These are phyloP conservation scores for Pavo muticus DNA, from an alignment of 2,113 vertebrate genomes.

Conservation along the genomic window DNA sequence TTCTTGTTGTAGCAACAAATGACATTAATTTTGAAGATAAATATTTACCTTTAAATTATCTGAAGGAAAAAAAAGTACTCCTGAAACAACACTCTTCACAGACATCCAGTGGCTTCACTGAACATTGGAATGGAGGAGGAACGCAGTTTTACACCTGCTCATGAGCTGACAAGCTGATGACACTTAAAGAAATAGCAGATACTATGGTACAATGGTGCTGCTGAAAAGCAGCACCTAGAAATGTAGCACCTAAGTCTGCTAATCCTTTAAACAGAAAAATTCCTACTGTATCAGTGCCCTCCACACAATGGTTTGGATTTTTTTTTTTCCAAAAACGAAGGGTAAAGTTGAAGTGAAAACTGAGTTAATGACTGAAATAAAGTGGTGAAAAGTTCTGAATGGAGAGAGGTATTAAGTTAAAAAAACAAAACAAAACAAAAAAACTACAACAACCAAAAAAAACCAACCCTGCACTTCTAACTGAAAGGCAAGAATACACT, in stretches of 20 bases:
- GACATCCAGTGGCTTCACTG: slow-evolving; percentile 15
- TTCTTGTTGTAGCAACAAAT: slow-evolving; percentile 49
- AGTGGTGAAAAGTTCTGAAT: slow-evolving; percentile 54
- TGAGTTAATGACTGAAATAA: slow-evolving; percentile 52
- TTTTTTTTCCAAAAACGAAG: not conserved
- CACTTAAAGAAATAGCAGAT: slow-evolving; percentile 51
- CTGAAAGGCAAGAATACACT: not conserved
- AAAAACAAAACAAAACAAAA: not conserved
- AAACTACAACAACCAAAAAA: too few relatives aligned
- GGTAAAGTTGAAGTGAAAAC: slow-evolving; percentile 50
- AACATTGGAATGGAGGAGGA: not conserved
- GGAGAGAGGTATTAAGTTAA: not conserved
- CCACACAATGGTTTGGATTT: slow-evolving; percentile 32
- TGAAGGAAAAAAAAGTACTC: not conserved
- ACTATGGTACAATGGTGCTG: slow-evolving; percentile 52
- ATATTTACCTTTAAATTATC: slow-evolving; percentile 49
- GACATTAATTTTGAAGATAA: slow-evolving; percentile 41
- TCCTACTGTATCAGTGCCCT: not conserved
- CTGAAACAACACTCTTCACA: not conserved
- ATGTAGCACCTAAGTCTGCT: slow-evolving; percentile 48
- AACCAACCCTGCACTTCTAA: not conserved
- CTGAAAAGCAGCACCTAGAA: slow-evolving; percentile 59
- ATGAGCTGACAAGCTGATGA: slow-evolving; percentile 61
- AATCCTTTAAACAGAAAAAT: slow-evolving; percentile 59
- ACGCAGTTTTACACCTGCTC: slow-evolving; percentile 54